Conservation (phyloP, 2,113 vertebrate genomes). For the Choloepus hoffmanni region DNA sequence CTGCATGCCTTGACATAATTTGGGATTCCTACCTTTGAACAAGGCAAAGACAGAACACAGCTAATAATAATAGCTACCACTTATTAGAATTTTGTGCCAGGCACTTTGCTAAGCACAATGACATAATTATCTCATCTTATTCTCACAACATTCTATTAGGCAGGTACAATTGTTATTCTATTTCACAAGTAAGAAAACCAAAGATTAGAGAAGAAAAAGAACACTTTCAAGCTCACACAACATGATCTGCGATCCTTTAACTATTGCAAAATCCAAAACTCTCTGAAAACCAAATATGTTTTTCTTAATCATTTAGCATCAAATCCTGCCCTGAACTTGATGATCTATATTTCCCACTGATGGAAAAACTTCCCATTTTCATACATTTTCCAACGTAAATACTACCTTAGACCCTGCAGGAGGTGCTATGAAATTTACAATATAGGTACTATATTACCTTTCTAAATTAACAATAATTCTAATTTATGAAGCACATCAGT, state of each 20-base stretch:
- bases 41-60: not conserved
- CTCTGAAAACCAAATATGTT: conserved; percentile 16
- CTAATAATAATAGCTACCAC: conserved; percentile 50
- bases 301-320: conserved; percentile 31
- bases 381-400: conserved; percentile 3
- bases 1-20: conserved; percentile 48
- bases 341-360: not conserved
- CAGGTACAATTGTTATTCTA: conserved; percentile 20
- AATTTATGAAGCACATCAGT: not conserved
- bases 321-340: not conserved
- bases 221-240: not conserved
- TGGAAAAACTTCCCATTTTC: conserved; percentile 53
- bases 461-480: conserved; percentile 55
- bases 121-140: conserved; percentile 56
- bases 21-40: conserved; percentile 26
- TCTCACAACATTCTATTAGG: conserved; percentile 8
- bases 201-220: conserved; percentile 15
- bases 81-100: conserved; percentile 34
- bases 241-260: not conserved
- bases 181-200: not conserved
- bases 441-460: not conserved
- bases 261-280: conserved; percentile 43
- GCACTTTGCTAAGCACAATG: not conserved
- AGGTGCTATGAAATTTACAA: not conserved
- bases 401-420: not conserved